Evolutionary conservation across 1,140 invertebrate species (phyloP).

Genomic region (Probaryconus sp.): DNA sequence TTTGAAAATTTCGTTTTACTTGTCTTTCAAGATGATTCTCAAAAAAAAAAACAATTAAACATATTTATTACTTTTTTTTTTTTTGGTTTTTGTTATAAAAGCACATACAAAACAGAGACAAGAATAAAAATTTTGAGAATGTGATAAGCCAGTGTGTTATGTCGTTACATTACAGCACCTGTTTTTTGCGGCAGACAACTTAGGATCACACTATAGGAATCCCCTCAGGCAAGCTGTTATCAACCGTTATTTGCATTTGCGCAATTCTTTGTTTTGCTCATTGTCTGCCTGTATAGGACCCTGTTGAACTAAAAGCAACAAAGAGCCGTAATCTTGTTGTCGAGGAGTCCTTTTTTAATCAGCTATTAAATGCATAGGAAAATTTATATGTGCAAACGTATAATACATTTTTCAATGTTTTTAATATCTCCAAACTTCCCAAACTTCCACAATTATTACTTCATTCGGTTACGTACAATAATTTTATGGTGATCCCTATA

Average conservation of each 20-base stretch:
- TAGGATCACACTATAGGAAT: constrained; percentile 83
- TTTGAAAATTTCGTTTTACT: constrained; percentile 54
- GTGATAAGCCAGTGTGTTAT: constrained; percentile 74
- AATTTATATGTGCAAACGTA: too few relatives aligned
- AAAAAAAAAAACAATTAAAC: constrained; percentile 13
- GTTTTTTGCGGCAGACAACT: constrained; percentile 83
- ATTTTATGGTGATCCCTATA: too few relatives aligned
- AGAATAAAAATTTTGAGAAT: constrained; percentile 66
- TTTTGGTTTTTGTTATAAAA: neutral
- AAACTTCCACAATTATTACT: constrained; percentile 12
- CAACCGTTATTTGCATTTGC: constrained; percentile 76
- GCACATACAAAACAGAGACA: constrained; percentile 41
- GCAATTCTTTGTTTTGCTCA: constrained; percentile 67
- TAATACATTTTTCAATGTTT: too few relatives aligned
- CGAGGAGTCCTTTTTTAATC: too few relatives aligned
- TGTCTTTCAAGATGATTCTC: constrained; percentile 34
- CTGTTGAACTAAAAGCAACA: constrained; percentile 36
- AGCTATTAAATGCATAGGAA: too few relatives aligned
- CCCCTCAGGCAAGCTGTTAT: constrained; percentile 86
- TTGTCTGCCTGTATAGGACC: constrained; percentile 67
- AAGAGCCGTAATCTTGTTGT: constrained; percentile 11
- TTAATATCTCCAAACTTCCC: neutral
- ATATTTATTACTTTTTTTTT: too few relatives aligned
- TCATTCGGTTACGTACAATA: too few relatives aligned
- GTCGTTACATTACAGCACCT: constrained; percentile 88